Conservation (phyloP, 2,888 invertebrate genomes). For the Melangyna quadrimaculata region DNA sequence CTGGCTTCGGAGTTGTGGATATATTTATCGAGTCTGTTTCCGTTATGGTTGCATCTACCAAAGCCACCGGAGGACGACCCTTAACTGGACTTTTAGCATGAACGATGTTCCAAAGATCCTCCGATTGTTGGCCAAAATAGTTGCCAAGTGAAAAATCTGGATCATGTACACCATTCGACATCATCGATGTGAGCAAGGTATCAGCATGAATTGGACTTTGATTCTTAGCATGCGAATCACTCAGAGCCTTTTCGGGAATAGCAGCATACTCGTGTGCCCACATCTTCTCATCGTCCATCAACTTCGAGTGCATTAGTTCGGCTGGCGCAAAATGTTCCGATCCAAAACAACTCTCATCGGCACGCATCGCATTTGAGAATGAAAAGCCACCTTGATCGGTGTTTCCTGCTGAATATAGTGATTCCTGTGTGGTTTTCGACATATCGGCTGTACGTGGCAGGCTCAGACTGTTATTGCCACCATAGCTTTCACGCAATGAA, state of each 20-base stretch:
- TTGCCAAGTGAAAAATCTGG: conserved; percentile 78
- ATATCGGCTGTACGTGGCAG: conserved; percentile 79
- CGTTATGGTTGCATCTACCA: conserved; percentile 70
- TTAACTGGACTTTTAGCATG: conserved; percentile 73
- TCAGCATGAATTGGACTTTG: conserved; percentile 16
- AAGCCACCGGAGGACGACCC: conserved; percentile 72
- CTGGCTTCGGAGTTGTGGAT: conserved; percentile 75
- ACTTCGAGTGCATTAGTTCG: conserved; percentile 78
- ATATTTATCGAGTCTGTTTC: conserved; percentile 45
- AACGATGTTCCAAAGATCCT: conserved; percentile 77
- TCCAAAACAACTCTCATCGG: conserved; percentile 64
- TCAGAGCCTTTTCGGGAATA: conserved; percentile 77
- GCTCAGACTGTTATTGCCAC: conserved; percentile 72
- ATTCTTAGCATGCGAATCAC: conserved; percentile 72
- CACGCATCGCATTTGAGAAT: conserved; percentile 46
- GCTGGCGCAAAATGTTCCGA: conserved; percentile 77
- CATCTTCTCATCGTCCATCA: conserved; percentile 77
- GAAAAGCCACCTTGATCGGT: conserved; percentile 24
- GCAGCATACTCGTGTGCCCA: conserved; percentile 79
- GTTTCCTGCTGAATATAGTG: conserved; percentile 17
- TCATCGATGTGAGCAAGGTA: conserved; percentile 74
- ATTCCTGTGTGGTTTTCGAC: conserved; percentile 72
- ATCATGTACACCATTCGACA: conserved; percentile 73
- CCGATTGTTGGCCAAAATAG: conserved; percentile 78
- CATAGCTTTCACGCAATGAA: conserved; percentile 64